Conservation (phyloP, 2,113 vertebrate genomes). For the Nesoenas mayeri region DNA sequence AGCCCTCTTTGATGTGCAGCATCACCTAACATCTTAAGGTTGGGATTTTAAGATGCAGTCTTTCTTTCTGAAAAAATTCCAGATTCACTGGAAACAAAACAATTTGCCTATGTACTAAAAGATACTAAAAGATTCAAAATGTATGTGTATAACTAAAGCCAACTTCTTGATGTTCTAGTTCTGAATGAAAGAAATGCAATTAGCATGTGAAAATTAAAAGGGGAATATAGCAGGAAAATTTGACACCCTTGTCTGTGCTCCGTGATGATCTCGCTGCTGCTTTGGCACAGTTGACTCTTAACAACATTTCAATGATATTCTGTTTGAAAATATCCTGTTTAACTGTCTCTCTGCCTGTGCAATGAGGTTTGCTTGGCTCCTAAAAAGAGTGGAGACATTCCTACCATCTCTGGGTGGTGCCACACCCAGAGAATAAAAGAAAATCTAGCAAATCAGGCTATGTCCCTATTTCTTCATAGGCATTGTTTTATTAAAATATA, state of each 20-base stretch:
- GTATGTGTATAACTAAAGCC: not conserved
- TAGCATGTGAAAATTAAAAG: constrained; percentile 22
- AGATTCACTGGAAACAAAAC: not conserved
- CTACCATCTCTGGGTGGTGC: not conserved
- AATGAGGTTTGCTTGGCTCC: not conserved
- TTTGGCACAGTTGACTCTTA: not conserved
- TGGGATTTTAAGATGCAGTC: not conserved
- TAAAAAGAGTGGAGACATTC: not conserved
- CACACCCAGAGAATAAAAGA: rapidly evolving
- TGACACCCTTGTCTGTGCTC: not conserved
- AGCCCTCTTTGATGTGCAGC: not conserved
- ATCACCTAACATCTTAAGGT: not conserved
- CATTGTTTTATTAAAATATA: not conserved
- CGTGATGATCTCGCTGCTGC: not conserved
- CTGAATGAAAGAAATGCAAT: constrained; percentile 10
- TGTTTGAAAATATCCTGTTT: not conserved
- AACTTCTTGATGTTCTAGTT: not conserved
- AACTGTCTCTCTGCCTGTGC: not conserved
- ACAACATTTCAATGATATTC: not conserved
- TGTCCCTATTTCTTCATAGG: not conserved
- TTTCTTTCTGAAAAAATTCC: not conserved
- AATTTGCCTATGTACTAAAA: not conserved
- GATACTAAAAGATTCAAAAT: not conserved
- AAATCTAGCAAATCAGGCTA: not conserved
- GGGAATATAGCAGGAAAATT: not conserved